Conservation (phyloP, 2,113 vertebrate species). For the Promerops cafer region DNA sequence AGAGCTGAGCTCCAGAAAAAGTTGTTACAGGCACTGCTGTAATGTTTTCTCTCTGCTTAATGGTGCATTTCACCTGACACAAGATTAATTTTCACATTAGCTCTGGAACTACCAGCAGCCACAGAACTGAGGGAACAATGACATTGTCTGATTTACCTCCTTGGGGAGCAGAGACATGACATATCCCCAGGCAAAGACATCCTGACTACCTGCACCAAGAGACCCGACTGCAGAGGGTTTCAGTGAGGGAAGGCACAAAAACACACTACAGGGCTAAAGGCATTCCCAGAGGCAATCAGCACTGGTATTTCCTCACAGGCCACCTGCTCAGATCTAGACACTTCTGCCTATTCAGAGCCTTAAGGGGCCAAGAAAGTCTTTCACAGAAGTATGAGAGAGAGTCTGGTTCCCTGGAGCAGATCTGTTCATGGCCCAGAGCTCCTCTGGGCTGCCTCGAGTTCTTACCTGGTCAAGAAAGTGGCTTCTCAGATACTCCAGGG, state of each 20-base stretch:
- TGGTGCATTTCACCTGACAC: background rate
- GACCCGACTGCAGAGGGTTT: background rate
- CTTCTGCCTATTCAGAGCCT: background rate
- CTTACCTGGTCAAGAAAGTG: constrained; percentile 83
- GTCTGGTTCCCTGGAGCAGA: background rate
- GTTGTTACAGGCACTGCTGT: background rate
- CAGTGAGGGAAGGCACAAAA: background rate
- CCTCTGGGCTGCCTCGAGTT: background rate
- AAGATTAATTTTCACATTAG: background rate
- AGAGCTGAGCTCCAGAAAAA: background rate
- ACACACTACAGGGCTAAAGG: background rate
- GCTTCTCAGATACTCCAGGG: constrained; percentile 78
- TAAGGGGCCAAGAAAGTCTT: background rate
- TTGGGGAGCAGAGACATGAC: background rate
- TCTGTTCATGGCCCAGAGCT: background rate
- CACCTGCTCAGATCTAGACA: background rate
- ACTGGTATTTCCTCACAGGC: background rate
- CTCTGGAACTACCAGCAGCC: background rate
- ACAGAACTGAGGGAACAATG: background rate
- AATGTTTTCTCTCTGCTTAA: background rate
- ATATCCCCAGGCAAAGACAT: background rate
- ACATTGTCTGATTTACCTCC: background rate
- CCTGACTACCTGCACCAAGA: background rate
- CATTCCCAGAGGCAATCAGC: background rate
- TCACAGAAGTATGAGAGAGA: background rate